These are phyloP conservation scores for Frieseomelitta varia DNA, from an alignment of 1,140 invertebrate species.

Conservation along the genomic window DNA sequence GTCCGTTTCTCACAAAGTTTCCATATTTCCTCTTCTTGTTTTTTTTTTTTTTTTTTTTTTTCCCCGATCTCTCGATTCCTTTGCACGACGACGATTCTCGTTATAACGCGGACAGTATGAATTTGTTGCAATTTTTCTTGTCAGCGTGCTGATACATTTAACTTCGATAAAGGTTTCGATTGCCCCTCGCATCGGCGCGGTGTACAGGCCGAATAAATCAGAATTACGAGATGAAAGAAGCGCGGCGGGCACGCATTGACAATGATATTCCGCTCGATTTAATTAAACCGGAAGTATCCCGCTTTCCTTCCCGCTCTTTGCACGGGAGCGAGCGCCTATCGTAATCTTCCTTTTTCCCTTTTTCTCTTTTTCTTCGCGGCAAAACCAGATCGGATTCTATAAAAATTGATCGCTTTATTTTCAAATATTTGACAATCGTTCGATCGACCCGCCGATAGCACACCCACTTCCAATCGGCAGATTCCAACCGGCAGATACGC, in stretches of 20 bases:
- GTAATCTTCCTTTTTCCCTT: not conserved
- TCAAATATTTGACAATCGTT: constrained; percentile 23
- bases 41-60: not conserved
- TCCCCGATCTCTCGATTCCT: no score
- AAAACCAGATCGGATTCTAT: not conserved
- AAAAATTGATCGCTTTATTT: constrained; percentile 18
- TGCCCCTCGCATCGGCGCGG: not conserved
- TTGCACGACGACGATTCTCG: not conserved
- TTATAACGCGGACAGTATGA: not conserved
- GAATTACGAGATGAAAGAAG: not conserved
- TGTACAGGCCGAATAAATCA: constrained; percentile 17
- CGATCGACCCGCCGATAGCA: not conserved
- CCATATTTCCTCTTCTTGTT: no score
- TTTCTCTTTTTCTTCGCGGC: no score
- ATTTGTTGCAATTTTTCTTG: not conserved
- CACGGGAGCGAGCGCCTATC: no score
- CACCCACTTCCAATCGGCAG: not conserved
- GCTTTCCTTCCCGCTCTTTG: not conserved
- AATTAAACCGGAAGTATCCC: constrained; percentile 16
- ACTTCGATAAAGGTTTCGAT: constrained; percentile 3
- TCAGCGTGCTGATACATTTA: not conserved
- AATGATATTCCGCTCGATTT: constrained; percentile 4
- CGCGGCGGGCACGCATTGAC: constrained; percentile 1
- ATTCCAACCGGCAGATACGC: not conserved
- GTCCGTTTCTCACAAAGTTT: not conserved